Evolutionary conservation across 2,888 invertebrate species (phyloP).

Genomic region (Sycophila texana): DNA sequence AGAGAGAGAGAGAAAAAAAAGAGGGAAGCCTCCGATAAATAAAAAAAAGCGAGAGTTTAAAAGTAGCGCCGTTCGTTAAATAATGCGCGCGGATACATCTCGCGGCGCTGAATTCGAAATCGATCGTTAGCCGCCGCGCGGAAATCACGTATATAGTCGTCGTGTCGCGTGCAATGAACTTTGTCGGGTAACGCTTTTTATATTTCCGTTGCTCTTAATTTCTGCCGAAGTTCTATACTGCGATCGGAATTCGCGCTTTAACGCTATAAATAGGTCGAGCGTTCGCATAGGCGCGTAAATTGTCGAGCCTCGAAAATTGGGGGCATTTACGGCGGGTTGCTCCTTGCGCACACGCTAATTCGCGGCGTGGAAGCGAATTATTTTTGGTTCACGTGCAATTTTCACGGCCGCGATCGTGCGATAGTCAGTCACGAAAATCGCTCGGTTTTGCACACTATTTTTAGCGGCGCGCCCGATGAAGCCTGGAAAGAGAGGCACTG

Average conservation of each 20-base stretch:
- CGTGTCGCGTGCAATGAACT: slow-evolving; percentile 41
- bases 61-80: slow-evolving; percentile 28
- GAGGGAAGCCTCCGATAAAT: neutral
- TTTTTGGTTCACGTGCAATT: slow-evolving; percentile 3
- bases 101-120: slow-evolving; percentile 46
- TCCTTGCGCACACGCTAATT: neutral
- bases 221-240: too few species aligned
- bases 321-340: neutral
- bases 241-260: too few species aligned
- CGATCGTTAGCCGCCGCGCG: slow-evolving; percentile 30
- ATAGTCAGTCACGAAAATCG: slow-evolving; percentile 10
- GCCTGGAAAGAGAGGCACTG: too few species aligned
- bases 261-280: neutral
- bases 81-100: slow-evolving; percentile 18
- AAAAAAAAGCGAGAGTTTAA: neutral
- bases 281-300: neutral
- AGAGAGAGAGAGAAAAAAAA: slow-evolving; percentile 17
- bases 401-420: neutral
- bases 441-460: neutral
- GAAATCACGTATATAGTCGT: slow-evolving; percentile 35
- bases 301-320: slow-evolving; percentile 1
- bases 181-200: neutral
- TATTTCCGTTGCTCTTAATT: neutral
- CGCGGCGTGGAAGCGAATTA: neutral
- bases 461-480: slow-evolving; percentile 36